phyloP scores from a whole-genome alignment of 2,113 vertebrate species.

The Elephantulus edwardii region DNA sequence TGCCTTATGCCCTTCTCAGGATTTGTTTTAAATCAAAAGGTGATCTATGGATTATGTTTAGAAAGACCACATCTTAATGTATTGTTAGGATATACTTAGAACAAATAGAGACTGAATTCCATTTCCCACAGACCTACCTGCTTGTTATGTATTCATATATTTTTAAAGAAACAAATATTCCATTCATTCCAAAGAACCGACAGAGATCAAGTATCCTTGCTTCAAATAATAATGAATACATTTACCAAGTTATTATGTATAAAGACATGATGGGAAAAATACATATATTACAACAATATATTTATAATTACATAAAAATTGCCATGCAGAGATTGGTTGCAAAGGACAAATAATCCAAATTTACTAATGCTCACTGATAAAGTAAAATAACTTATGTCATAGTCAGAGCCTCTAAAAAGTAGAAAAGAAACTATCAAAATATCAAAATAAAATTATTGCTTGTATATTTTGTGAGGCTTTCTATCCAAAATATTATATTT shows the following conservation, averaged over 20 bases:
- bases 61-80: background rate
- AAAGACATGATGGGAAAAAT: background rate
- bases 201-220: background rate
- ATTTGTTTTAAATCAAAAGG: background rate
- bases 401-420: constrained; percentile 44
- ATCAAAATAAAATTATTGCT: constrained; percentile 5
- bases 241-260: background rate
- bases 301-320: constrained; percentile 71
- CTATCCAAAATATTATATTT: background rate
- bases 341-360: constrained; percentile 57
- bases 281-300: background rate
- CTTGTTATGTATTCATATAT: background rate
- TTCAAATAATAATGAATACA: constrained; percentile 4
- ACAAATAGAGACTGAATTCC: background rate
- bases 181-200: background rate
- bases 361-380: constrained; percentile 65
- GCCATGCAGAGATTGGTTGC: constrained; percentile 54
- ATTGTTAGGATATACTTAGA: background rate
- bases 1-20: background rate
- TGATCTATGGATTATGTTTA: background rate
- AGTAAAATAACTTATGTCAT: constrained; percentile 50
- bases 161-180: constrained; percentile 6
- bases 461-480: constrained; percentile 27
- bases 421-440: constrained; percentile 34
- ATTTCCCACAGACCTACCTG: background rate